A percentile compares a stretch with the other conserved stretches of the same genome.
phyloP scores from a whole-genome alignment of 2,797 vertebrate genomes.

The Apogon talboti region DNA sequence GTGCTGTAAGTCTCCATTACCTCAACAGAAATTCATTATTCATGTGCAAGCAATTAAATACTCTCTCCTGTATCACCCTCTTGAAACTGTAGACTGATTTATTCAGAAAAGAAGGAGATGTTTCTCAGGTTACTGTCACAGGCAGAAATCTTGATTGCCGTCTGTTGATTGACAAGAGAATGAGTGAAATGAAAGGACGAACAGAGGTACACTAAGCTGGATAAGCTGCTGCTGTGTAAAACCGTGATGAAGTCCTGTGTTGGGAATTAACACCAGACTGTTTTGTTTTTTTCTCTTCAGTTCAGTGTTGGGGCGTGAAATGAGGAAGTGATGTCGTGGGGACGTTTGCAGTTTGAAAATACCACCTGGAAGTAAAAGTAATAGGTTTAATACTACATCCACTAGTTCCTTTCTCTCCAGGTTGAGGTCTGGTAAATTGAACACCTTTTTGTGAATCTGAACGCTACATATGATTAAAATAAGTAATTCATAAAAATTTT shows the following conservation, averaged over 20 bases:
- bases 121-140: slow-evolving; percentile 74
- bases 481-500: too few relatives aligned
- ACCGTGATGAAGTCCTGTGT: not conserved
- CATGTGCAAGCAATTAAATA: slow-evolving; percentile 80
- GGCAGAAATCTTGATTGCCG: slow-evolving; percentile 78
- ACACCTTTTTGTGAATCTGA: too few relatives aligned
- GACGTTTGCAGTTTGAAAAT: too few relatives aligned
- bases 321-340: too few relatives aligned
- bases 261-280: not conserved
- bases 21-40: slow-evolving; percentile 82
- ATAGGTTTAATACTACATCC: too few relatives aligned
- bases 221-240: not conserved
- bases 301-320: too few relatives aligned
- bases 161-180: slow-evolving; percentile 72
- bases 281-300: too few relatives aligned
- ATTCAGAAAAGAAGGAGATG: slow-evolving; percentile 73
- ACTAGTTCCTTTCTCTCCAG: too few relatives aligned
- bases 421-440: too few relatives aligned
- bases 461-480: too few relatives aligned
- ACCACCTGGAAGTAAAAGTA: too few relatives aligned
- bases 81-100: slow-evolving; percentile 80
- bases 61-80: slow-evolving; percentile 71
- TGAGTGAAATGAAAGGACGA: slow-evolving; percentile 35
- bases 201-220: not conserved
- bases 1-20: slow-evolving; percentile 74